phyloP scores from a whole-genome alignment of 2,113 vertebrate genomes.

The Petrocephalus microphthalmus region DNA sequence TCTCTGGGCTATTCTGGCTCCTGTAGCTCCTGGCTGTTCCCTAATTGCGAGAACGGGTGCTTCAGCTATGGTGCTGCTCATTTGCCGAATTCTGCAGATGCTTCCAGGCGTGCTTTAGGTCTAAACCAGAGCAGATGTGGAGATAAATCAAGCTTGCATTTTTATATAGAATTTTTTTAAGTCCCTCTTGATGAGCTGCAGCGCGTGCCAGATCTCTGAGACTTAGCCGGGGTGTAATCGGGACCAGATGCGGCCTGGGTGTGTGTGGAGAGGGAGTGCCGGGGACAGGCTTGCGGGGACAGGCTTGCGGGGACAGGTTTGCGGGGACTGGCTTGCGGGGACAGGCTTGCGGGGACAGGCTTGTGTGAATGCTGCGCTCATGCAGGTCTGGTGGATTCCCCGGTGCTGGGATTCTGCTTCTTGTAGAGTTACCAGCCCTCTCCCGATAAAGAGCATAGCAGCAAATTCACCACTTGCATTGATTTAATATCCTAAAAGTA shows the following conservation, averaged over 20 bases:
- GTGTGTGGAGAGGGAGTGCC: neutral
- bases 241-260: neutral
- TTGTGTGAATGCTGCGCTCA: neutral
- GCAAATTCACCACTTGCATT: neutral
- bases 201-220: neutral
- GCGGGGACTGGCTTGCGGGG: too few relatives aligned
- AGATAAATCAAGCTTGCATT: constrained; percentile 12
- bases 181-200: neutral
- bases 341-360: neutral
- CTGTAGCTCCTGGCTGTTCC: neutral
- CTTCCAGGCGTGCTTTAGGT: neutral
- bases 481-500: neutral
- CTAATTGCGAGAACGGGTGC: neutral
- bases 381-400: neutral
- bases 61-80: neutral
- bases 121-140: neutral
- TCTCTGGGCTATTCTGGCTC: neutral
- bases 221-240: neutral
- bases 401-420: neutral
- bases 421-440: neutral
- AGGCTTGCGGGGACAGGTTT: too few relatives aligned
- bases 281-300: neutral
- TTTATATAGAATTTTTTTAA: neutral
- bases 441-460: neutral
- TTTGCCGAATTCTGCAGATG: neutral